These are phyloP conservation scores for Aleiodes leptofemur DNA, from an alignment of 2,888 invertebrate genomes.

Conservation along the genomic window DNA sequence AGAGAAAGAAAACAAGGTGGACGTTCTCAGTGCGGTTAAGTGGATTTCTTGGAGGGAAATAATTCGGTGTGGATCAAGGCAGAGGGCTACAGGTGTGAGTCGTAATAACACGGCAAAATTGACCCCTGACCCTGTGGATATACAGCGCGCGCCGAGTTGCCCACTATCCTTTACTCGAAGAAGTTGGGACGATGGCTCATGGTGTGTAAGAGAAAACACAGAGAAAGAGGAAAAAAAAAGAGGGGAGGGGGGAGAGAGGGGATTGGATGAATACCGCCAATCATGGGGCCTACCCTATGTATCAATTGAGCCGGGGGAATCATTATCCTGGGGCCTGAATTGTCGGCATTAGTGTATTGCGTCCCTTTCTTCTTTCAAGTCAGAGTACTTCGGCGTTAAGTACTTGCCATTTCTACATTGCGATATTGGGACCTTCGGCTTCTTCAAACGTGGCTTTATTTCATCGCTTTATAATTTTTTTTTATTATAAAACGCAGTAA, in stretches of 20 bases:
- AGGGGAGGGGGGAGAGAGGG: neutral
- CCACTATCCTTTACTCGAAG: constrained; percentile 60
- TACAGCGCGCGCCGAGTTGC: constrained; percentile 53
- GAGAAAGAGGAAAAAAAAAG: constrained; percentile 12
- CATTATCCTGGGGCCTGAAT: constrained; percentile 65
- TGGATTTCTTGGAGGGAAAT: constrained; percentile 47
- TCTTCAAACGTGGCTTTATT: constrained; percentile 29
- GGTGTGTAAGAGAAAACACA: constrained; percentile 36
- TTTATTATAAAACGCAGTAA: neutral
- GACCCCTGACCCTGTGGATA: constrained; percentile 65
- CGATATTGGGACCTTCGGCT: constrained; percentile 15
- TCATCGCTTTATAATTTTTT: neutral
- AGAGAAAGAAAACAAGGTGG: constrained; percentile 10
- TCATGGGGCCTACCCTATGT: constrained; percentile 62
- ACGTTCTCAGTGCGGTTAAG: constrained; percentile 45
- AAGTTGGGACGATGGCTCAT: constrained; percentile 49
- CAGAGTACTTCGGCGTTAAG: constrained; percentile 30
- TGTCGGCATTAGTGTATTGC: constrained; percentile 60
- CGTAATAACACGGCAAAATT: constrained; percentile 72
- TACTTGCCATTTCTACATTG: constrained; percentile 26
- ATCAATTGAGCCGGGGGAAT: constrained; percentile 71
- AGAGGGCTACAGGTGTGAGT: constrained; percentile 71
- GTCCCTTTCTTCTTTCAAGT: constrained; percentile 23
- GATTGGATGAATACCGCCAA: constrained; percentile 53
- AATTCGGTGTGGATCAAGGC: constrained; percentile 37